Evolutionary conservation across 1,140 invertebrate species (phyloP).

Genomic region (Drosophila nasuta): DNA sequence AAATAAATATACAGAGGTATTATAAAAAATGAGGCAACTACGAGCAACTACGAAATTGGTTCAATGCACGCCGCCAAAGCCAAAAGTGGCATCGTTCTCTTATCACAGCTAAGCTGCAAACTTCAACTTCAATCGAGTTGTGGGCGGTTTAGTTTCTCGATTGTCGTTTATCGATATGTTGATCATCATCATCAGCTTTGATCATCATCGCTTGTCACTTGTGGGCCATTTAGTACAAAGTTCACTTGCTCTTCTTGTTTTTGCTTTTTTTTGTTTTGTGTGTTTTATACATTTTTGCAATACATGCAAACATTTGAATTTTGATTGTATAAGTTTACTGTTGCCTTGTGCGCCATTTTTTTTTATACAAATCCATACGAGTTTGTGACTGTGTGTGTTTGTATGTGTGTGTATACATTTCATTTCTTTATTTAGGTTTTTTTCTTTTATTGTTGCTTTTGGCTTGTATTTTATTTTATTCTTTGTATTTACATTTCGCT

Average conservation of each 20-base stretch:
- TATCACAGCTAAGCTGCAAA: conserved; percentile 37
- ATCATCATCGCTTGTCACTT: conserved; percentile 57
- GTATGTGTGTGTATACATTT: conserved; percentile 46
- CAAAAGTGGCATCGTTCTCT: conserved; percentile 10
- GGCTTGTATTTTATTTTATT: conserved; percentile 41
- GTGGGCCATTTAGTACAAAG: conserved; percentile 61
- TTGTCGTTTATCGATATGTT: conserved; percentile 21
- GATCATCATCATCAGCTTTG: conserved; percentile 41
- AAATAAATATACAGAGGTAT: conserved; percentile 79
- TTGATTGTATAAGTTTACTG: conserved; percentile 79
- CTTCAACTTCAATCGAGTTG: neutral
- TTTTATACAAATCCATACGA: conserved; percentile 43
- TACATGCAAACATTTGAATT: conserved; percentile 50
- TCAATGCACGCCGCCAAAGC: conserved; percentile 73
- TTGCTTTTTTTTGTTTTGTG: conserved; percentile 38
- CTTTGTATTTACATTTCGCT: conserved; percentile 77
- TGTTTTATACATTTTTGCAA: conserved; percentile 37
- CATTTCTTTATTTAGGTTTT: conserved; percentile 69
- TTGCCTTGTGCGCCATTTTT: conserved; percentile 79
- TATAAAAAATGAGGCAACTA: conserved; percentile 62
- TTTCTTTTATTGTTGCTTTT: conserved; percentile 41
- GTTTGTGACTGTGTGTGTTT: neutral
- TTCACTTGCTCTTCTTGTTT: conserved; percentile 66
- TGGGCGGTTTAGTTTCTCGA: neutral
- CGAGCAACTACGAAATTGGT: conserved; percentile 59